These are phyloP conservation scores for Sarcophaga subvicina DNA, from an alignment of 2,888 invertebrate genomes.

Conservation along the genomic window DNA sequence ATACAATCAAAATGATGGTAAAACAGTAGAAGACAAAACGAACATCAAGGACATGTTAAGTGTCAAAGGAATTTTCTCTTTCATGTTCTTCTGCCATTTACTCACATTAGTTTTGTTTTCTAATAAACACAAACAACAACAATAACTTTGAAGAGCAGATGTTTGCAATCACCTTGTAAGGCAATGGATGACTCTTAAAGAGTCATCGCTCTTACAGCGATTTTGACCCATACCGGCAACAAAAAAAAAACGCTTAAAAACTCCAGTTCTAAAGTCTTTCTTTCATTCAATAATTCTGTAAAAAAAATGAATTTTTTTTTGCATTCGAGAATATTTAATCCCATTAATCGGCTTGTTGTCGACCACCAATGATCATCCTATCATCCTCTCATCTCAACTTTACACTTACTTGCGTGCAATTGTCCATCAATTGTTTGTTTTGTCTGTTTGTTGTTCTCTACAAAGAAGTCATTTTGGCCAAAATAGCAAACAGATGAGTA, in stretches of 20 bases:
- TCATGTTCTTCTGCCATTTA: slow-evolving; percentile 43
- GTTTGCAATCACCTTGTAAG: slow-evolving; percentile 10
- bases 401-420: slow-evolving; percentile 38
- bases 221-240: slow-evolving; percentile 35
- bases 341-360: slow-evolving; percentile 66
- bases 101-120: slow-evolving; percentile 30
- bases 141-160: slow-evolving; percentile 53
- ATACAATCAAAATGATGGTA: slow-evolving; percentile 43
- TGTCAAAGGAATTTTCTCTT: slow-evolving; percentile 58
- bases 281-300: slow-evolving; percentile 34
- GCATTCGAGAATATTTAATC: slow-evolving; percentile 51
- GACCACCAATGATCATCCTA: slow-evolving; percentile 57
- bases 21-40: background rate
- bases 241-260: slow-evolving; percentile 5
- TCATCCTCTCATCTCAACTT: slow-evolving; percentile 41
- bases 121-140: slow-evolving; percentile 16
- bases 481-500: slow-evolving; percentile 34
- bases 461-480: background rate
- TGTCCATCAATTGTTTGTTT: slow-evolving; percentile 60
- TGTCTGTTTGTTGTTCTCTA: slow-evolving; percentile 11
- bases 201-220: slow-evolving; percentile 14
- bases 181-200: slow-evolving; percentile 46
- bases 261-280: background rate
- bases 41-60: slow-evolving; percentile 50
- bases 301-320: background rate